These are phyloP conservation scores for Pseudochromis fuscus DNA, from an alignment of 2,797 vertebrate species.

Conservation along the genomic window DNA sequence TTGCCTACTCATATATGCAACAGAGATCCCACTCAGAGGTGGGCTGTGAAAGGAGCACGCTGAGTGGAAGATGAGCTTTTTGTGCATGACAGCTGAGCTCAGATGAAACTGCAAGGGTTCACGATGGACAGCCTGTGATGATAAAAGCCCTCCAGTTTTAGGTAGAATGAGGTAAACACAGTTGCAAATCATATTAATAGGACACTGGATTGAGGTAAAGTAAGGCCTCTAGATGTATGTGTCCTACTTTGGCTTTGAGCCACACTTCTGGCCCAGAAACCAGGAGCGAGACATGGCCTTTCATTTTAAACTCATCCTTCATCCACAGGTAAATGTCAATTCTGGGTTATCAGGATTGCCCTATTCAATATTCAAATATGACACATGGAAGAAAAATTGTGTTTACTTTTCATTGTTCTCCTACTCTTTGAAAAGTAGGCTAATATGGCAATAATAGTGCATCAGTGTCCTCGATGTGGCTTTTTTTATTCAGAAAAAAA, in stretches of 20 bases:
- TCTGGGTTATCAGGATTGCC: conserved; percentile 34
- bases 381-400: neutral
- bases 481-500: neutral
- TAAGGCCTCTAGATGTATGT: conserved; percentile 1
- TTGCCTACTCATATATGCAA: neutral
- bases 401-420: too few relatives aligned
- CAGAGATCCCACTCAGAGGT: conserved; percentile 21
- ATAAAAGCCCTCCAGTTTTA: conserved; percentile 25
- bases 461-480: too few relatives aligned
- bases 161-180: conserved; percentile 43
- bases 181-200: conserved; percentile 4
- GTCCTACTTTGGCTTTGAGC: conserved; percentile 41
- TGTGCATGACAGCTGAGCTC: conserved; percentile 35
- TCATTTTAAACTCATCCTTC: conserved; percentile 35
- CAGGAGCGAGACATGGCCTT: conserved; percentile 36
- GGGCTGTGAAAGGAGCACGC: conserved; percentile 43
- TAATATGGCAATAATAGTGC: too few relatives aligned
- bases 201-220: conserved; percentile 23
- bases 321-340: conserved; percentile 59
- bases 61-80: conserved; percentile 59
- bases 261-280: conserved; percentile 11
- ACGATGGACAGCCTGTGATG: conserved; percentile 7
- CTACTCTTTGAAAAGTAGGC: too few relatives aligned
- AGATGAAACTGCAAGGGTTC: conserved; percentile 21
- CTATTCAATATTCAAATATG: conserved; percentile 4